phyloP scores from a whole-genome alignment of 2,888 invertebrate genomes.

The Chymomyza caudatula region DNA sequence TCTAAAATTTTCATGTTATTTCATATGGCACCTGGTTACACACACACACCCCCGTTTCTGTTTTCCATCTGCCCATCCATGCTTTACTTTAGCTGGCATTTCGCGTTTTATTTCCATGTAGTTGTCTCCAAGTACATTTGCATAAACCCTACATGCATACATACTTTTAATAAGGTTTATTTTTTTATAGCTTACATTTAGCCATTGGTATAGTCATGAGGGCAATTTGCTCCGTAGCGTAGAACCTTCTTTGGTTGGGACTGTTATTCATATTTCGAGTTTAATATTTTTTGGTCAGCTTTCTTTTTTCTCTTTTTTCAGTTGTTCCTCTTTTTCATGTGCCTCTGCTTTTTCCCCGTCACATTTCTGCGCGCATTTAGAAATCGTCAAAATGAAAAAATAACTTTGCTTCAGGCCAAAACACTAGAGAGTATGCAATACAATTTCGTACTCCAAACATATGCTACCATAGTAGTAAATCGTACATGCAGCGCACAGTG shows the following conservation, averaged over 20 bases:
- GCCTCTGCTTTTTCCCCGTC: neutral
- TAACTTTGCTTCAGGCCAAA: constrained; percentile 75
- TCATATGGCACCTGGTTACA: constrained; percentile 52
- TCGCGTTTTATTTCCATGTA: constrained; percentile 46
- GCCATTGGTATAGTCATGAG: neutral
- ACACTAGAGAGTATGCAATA: constrained; percentile 39
- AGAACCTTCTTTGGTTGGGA: neutral
- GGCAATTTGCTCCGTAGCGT: neutral
- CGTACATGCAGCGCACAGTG: neutral
- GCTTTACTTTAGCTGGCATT: constrained; percentile 21
- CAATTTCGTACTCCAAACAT: constrained; percentile 10
- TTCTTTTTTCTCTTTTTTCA: constrained; percentile 3
- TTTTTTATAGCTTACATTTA: constrained; percentile 5
- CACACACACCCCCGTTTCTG: neutral
- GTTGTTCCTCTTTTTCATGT: constrained; percentile 9
- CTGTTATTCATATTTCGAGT: constrained; percentile 7
- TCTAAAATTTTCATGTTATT: constrained; percentile 69
- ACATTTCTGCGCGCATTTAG: constrained; percentile 56
- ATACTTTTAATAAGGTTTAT: constrained; percentile 1
- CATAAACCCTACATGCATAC: neutral
- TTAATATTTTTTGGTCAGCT: constrained; percentile 4
- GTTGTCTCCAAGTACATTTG: neutral
- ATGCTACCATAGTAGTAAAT: neutral
- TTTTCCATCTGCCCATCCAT: neutral
- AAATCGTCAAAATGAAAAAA: constrained; percentile 76